A percentile compares a stretch with the other conserved stretches of the same genome.
These are phyloP conservation scores for Dorcus hopei DNA, from an alignment of 2,888 invertebrate species.

Conservation along the genomic window DNA sequence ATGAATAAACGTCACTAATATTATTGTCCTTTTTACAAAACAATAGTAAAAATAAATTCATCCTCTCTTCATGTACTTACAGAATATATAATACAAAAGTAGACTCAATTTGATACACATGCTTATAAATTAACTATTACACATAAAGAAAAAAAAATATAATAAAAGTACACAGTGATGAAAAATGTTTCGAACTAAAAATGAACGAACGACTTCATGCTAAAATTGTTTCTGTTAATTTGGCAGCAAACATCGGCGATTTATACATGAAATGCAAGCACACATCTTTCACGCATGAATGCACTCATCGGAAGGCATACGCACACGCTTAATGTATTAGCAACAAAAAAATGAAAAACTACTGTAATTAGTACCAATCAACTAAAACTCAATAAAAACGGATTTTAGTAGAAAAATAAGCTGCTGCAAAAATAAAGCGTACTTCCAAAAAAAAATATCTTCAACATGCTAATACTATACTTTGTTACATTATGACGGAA, in stretches of 20 bases:
- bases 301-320: too few species aligned
- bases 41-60: conserved; percentile 14
- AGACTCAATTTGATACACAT: conserved; percentile 8
- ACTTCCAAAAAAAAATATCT: too few species aligned
- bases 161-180: not conserved
- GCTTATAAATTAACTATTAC: not conserved
- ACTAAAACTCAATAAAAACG: conserved; percentile 22
- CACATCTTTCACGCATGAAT: not conserved
- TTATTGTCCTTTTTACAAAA: conserved; percentile 25
- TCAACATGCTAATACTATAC: too few species aligned
- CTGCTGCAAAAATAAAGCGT: too few species aligned
- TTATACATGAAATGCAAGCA: not conserved
- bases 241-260: not conserved
- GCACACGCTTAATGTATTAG: not conserved
- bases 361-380: not conserved
- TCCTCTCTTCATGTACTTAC: not conserved
- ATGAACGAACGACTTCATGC: too few species aligned
- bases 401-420: conserved; percentile 12
- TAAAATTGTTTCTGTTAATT: not conserved
- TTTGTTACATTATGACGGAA: too few species aligned
- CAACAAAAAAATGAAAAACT: not conserved
- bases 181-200: too few species aligned
- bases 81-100: conserved; percentile 8
- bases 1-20: conserved; percentile 14
- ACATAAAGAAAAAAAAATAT: conserved; percentile 3